Evolutionary conservation across 1,140 invertebrate genomes (phyloP), one percentile per base, ranked within the genome.

Genomic region (Bombus breviceps): DNA sequence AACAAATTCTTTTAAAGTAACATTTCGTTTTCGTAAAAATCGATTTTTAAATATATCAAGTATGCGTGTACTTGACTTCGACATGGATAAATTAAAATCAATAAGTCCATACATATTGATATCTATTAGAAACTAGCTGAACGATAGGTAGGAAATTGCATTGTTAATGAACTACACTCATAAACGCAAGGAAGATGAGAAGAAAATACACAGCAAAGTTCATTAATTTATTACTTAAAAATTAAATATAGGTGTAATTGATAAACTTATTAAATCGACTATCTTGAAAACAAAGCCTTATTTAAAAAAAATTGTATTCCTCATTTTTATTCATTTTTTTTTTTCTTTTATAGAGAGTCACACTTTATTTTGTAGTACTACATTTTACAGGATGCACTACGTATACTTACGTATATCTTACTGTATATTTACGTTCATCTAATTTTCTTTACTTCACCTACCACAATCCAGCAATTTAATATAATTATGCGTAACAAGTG

Each of bases 401-500:
- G 47, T 47, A 47, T 53, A 53, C 47, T 53, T 53, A 22, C 5
- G 47, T 53, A 53, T 22, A 53, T 22, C 5, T 53, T 22, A 53
- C 47, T 53, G n/a, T 69, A 6, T 25, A 47, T 18, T 10, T 41
- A 66, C 32, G 78, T 77, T 59, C 39, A 64, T 80, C 32, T 41
- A 22, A 79, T 73, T 88, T 84, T 85, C 57, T 5, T 32, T 83
- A 53, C 13, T 59, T 4, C 34, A 41, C 85, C 47, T 15, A n/a
- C 80, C 32, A 74, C 47, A 39, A 59, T 43, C 82, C 78, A 64
- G 68, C 79, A 80, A 90, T 85, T 83, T 85, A 73, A 84, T 43
- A n/a, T 91, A 88, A 91, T 91, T 90, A 86, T 85, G 85, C 81
- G 83, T 88, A 90, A 88, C 80, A 86, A 78, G 76, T 91, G 88